A percentile compares a stretch with the other conserved stretches of the same genome.
These are phyloP conservation scores for Microctonus aethiopoides DNA, from an alignment of 2,888 invertebrate genomes.

Conservation along the genomic window DNA sequence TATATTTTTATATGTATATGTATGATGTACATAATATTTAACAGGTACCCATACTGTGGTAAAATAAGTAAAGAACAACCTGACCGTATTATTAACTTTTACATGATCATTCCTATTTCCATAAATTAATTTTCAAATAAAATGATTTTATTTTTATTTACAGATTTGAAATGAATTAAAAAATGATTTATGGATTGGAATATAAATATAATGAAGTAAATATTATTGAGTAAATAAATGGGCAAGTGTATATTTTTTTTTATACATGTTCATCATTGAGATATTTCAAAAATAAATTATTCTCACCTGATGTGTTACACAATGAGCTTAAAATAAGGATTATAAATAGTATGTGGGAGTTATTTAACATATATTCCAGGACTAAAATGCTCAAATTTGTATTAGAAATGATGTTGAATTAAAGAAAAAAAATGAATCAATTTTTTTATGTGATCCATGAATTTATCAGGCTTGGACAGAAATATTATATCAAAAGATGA, in stretches of 20 bases:
- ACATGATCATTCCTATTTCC: constrained; percentile 1
- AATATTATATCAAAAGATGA: constrained; percentile 14
- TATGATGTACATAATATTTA: no score
- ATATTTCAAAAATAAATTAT: not conserved
- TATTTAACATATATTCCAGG: not conserved
- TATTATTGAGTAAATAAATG: not conserved
- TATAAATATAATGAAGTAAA: not conserved
- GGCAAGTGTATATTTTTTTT: not conserved
- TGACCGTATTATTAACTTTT: constrained; percentile 12
- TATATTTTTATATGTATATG: no score
- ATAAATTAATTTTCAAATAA: not conserved
- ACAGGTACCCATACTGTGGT: not conserved
- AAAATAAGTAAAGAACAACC: not conserved
- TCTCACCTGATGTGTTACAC: not conserved
- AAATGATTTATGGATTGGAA: not conserved
- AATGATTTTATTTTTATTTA: not conserved
- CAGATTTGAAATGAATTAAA: not conserved
- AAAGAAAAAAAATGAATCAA: constrained; percentile 9
- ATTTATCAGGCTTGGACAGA: constrained; percentile 42
- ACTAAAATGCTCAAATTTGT: no score
- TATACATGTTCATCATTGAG: not conserved
- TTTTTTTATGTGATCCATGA: constrained; percentile 36
- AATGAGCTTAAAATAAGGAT: not conserved
- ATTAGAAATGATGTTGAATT: not conserved
- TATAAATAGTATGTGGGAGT: not conserved